Base-by-base conservation (phyloP, 1,140 invertebrate genomes). In the Hyles euphorbiae region DNA sequence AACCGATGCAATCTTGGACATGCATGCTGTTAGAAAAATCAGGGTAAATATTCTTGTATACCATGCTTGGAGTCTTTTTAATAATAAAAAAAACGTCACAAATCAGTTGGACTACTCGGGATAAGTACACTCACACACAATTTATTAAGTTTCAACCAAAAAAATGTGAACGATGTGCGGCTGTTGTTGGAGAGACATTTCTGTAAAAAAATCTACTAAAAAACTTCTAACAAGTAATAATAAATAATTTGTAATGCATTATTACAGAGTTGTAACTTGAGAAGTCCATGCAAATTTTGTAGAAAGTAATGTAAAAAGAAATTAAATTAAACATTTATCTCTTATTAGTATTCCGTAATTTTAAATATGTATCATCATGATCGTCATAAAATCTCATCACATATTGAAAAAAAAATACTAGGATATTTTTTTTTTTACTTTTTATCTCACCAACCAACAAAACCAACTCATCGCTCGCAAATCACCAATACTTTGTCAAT, bases 31-130 rank as follows among this genome's bases (percentile, higher is more conserved):
- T 40, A 40, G 8, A 40, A 5, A 40, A 40, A 40, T 40, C 4
- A 1, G 5, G 8, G 36, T 3, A 40, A 40, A 40, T 33, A 34
- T 34, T 22, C 34, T 34, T 52, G 33, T 34, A 9, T 34, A 34
- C 48, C 50, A 52, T 52, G 50, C 50, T 7, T 33, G 3, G 10
- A 9, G 5, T 1, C 3, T 32, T 34, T 51, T 52, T 52, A 0
- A 2, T 50, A 1, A 32, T 12, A 40, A 40, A 44, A 59, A 55
- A 58, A 45, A 55, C 11, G 48, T 40, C 52, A 56, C 58, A 72
- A 79, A 76, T 79, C 67, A 67, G 72, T 69, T 81, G 76, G 76
- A 79, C 60, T 70, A 75, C 68, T 40, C 2, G 36, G 36, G 36
- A 59, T 64, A 60, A 60, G 57, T 57, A 54, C 62, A 70, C 69